Evolutionary conservation across 2,888 invertebrate genomes (phyloP).

Genomic region (Sarcophaga caerulescens): DNA sequence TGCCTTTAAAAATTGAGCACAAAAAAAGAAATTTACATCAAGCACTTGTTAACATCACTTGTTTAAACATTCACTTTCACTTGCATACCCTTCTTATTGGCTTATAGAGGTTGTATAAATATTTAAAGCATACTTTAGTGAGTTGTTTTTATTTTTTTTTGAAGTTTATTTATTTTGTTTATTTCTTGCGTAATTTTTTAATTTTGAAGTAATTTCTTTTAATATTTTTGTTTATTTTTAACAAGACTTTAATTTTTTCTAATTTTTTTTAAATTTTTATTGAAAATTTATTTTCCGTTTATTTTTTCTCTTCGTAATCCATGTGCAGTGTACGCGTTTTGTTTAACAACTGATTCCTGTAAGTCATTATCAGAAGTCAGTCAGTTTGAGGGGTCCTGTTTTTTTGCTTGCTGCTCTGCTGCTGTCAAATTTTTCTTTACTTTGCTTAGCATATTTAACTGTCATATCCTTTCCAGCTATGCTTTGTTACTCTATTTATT

Average conservation of each 20-base stretch:
- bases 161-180: conserved; percentile 25
- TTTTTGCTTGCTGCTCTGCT: neutral
- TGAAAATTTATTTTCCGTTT: conserved; percentile 1
- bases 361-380: conserved; percentile 34
- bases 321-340: conserved; percentile 62
- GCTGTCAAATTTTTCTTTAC: neutral
- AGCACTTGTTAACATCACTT: conserved; percentile 64
- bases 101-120: neutral
- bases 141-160: conserved; percentile 10
- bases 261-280: conserved; percentile 26
- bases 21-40: conserved; percentile 27
- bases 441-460: conserved; percentile 27
- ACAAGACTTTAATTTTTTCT: conserved; percentile 15
- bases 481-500: neutral
- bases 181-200: neutral
- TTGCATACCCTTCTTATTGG: neutral
- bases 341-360: conserved; percentile 64
- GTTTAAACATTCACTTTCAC: conserved; percentile 22
- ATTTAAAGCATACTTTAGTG: conserved; percentile 31
- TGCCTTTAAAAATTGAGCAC: conserved; percentile 43
- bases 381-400: conserved; percentile 23
- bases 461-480: conserved; percentile 33
- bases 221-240: conserved; percentile 33
- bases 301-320: conserved; percentile 16
- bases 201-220: conserved; percentile 12